Base-by-base conservation (phyloP, 2,888 invertebrate species). In the Pharmacophagus antenor region DNA sequence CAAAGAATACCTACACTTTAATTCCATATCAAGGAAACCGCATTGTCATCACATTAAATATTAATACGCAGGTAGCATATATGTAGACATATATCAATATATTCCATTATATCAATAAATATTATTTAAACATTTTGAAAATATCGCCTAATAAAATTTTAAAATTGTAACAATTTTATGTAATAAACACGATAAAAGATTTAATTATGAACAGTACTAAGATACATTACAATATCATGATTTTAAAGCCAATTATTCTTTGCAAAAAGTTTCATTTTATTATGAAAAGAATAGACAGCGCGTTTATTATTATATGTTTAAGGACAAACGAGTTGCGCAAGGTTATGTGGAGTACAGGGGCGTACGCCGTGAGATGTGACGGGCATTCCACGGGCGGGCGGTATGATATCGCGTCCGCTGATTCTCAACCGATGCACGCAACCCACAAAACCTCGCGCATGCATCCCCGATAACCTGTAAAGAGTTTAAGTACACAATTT, bases 401-500 rank as follows among this genome's bases (percentile, higher is more conserved):
- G 90, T 41, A 90, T 87, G 54, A 94, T 91, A 76, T 94, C 93
- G 48, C 79, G 79, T 62, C 93, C 91, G 67, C 93, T 93, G 52
- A 95, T 92, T 66, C 95, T 92, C 63, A 95, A 89, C 62, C 96
- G 94, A 65, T 94, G 93, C 61, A 98, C 93, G 85, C 97, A 98
- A 1, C 97, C 97, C 63, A 95, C 93, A 70, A 97, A 93, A 12
- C 97, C 97, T 58, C 93, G 92, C 54, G 92, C 91, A 22, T 95
- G 94, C 48, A 95, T 94, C 66, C 95, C 95, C 72, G 93, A 94
- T 59, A 96, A 93, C 77, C 96, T 96, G 87, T 5, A 62, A 46
- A 51, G 47, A 15, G n/a, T 37, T 37, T n/a, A 37, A 37, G 4
- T n/a, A n/a, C n/a, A n/a, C n/a, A n/a, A 37, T 10, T 37, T 6